Evolutionary conservation across 2,888 invertebrate species (phyloP).

Genomic region (Drosophila seclusa): DNA sequence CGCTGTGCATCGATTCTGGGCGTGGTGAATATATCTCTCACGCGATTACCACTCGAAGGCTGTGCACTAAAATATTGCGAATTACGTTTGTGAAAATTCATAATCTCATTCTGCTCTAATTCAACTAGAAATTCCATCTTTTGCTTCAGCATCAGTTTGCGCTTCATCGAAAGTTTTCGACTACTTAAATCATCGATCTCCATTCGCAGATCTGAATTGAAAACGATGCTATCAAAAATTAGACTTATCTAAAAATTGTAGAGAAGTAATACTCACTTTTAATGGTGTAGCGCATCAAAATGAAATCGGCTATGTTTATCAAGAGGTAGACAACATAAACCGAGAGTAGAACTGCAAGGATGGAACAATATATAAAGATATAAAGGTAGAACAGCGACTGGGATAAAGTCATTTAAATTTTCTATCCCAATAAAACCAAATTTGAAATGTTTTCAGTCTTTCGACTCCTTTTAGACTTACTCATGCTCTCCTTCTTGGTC

Average conservation of each 20-base stretch:
- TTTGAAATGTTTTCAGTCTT: neutral
- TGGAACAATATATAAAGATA: neutral
- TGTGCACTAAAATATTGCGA: too few species aligned
- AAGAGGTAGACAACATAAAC: slow-evolving; percentile 44
- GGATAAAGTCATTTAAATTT: neutral
- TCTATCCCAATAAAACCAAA: neutral
- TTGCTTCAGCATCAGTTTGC: neutral
- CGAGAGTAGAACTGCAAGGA: slow-evolving; percentile 25
- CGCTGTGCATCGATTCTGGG: neutral
- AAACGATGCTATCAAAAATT: too few species aligned
- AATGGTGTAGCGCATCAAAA: slow-evolving; percentile 30
- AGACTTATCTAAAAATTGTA: neutral
- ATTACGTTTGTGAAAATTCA: slow-evolving; percentile 6
- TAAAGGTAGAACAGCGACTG: neutral
- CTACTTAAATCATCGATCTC: slow-evolving; percentile 9
- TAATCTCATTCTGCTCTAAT: slow-evolving; percentile 34
- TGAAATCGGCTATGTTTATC: slow-evolving; percentile 47
- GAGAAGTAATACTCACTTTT: slow-evolving; percentile 41
- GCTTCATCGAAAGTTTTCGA: neutral
- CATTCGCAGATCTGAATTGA: slow-evolving; percentile 1
- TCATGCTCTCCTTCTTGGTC: slow-evolving; percentile 5
- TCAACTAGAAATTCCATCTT: neutral
- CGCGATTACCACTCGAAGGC: neutral
- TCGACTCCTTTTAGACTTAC: slow-evolving; percentile 19
- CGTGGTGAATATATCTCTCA: neutral